Percentiles rank a stretch among this genome's conserved stretches.
Conservation (phyloP, 2,797 vertebrate species). For the Hydrolagus colliei region DNA sequence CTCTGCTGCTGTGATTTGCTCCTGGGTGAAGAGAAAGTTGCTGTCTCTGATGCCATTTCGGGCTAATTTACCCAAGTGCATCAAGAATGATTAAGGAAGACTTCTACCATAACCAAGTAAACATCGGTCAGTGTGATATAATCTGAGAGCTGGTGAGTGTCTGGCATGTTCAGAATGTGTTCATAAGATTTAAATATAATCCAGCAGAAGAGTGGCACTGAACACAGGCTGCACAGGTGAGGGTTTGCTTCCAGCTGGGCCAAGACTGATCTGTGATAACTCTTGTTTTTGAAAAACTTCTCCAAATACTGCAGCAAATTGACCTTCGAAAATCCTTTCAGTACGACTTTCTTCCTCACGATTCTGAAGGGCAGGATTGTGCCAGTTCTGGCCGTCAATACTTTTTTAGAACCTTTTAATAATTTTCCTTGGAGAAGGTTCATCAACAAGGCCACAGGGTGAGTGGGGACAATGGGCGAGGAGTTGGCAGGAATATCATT, state of each 20-base stretch:
- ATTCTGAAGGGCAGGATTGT: conserved; percentile 68
- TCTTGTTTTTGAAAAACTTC: conserved; percentile 67
- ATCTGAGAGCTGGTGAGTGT: conserved; percentile 61
- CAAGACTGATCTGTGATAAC: conserved; percentile 51
- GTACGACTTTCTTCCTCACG: conserved; percentile 70
- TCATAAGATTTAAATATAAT: conserved; percentile 84
- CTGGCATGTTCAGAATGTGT: conserved; percentile 64
- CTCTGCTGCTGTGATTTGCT: conserved; percentile 54
- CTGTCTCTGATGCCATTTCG: conserved; percentile 58
- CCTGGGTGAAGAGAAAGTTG: conserved; percentile 67
- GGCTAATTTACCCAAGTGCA: conserved; percentile 67
- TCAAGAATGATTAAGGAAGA: conserved; percentile 70
- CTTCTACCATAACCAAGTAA: conserved; percentile 78
- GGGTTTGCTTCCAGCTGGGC: conserved; percentile 79
- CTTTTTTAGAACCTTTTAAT: conserved; percentile 74
- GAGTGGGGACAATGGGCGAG: conserved; percentile 67
- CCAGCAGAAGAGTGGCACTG: conserved; percentile 88
- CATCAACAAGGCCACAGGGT: conserved; percentile 71
- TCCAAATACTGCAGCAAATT: conserved; percentile 66
- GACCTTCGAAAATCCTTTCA: conserved; percentile 74
- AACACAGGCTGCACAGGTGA: conserved; percentile 77
- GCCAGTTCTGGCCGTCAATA: conserved; percentile 77
- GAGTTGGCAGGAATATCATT: conserved; percentile 63
- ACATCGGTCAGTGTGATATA: conserved; percentile 75
- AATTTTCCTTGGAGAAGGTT: conserved; percentile 80